Evolutionary conservation across 1,140 invertebrate genomes (phyloP).

Genomic region (Drosophila lini): DNA sequence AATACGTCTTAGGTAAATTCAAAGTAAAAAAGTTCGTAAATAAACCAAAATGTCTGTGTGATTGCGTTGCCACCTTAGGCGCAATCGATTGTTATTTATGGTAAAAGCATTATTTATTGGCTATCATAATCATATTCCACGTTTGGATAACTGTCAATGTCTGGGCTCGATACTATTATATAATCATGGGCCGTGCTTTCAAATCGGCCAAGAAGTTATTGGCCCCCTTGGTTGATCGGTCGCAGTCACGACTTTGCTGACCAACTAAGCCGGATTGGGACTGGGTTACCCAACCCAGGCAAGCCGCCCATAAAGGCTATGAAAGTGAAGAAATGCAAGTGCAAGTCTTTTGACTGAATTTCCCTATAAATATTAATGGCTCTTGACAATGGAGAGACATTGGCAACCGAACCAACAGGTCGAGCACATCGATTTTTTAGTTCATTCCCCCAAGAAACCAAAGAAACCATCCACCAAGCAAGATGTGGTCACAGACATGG

Average conservation of each 20-base stretch:
- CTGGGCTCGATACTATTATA: slow-evolving; percentile 34
- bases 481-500: slow-evolving; percentile 71
- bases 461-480: slow-evolving; percentile 26
- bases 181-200: slow-evolving; percentile 49
- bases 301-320: slow-evolving; percentile 10
- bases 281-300: slow-evolving; percentile 22
- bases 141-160: slow-evolving; percentile 47
- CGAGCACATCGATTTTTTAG: slow-evolving; percentile 40
- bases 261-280: slow-evolving; percentile 35
- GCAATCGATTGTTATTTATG: slow-evolving; percentile 31
- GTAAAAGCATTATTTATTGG: slow-evolving; percentile 42
- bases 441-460: slow-evolving; percentile 21
- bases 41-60: slow-evolving; percentile 7
- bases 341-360: slow-evolving; percentile 35
- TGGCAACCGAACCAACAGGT: slow-evolving; percentile 21
- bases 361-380: slow-evolving; percentile 62
- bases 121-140: slow-evolving; percentile 43
- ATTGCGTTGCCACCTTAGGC: slow-evolving; percentile 35
- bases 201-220: slow-evolving; percentile 53
- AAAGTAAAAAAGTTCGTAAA: slow-evolving; percentile 2
- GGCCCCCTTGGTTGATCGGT: slow-evolving; percentile 26
- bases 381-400: slow-evolving; percentile 30
- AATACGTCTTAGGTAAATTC: not conserved
- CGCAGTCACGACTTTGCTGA: slow-evolving; percentile 46
- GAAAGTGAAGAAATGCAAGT: slow-evolving; percentile 72